Base-by-base conservation (phyloP, 2,113 vertebrate species). In the Epinephelus cyanopodus region DNA sequence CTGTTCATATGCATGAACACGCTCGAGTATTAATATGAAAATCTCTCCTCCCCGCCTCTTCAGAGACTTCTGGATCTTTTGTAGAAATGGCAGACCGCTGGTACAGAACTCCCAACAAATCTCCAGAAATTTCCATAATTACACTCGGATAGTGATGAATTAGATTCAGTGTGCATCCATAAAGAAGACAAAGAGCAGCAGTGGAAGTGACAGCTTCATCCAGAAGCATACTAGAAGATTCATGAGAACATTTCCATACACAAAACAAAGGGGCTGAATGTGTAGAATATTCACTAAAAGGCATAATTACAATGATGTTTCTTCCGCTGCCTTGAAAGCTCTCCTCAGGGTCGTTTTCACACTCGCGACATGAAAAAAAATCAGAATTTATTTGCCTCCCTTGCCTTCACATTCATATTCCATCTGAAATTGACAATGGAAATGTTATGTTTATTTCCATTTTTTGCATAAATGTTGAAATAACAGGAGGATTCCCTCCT, bases 71-170 rank as follows among this genome's bases (percentile, higher is more conserved):
- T 74, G 66, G 56, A 61, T 82, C 64, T 78, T 86, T 83, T 84
- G 78, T 77, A 67, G 62, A 70, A 85, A 77, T 19, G 83, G 81
- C 87, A 77, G 50, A 56, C 75, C 21, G 74, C 77, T 74, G 73
- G 52, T 79, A 77, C 82, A 76, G 81, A 81, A 84, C 66, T 84
- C 81, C 84, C 74, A 60, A 86, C 83, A 89, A 87, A 91, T 74
- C 81, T 77, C 64, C 62, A 47, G 74, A 87, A 92, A 90, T 89
- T 84, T 92, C 77, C 90, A 87, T 93, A 93, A 91, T 89, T 81
- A 86, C 81, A 63, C 76, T 76, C 60, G 54, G 81, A 81, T 86
- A 42, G 71, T 81, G 84, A 93, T 86, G 88, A 90, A 92, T 90
- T 78, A 65, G 82, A 84, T 82, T 88, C 48, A 1, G 64, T 77